Evolutionary conservation across 2,113 vertebrate genomes (phyloP), one percentile per base, ranked within the genome.

Genomic region (Phoenicopterus ruber): DNA sequence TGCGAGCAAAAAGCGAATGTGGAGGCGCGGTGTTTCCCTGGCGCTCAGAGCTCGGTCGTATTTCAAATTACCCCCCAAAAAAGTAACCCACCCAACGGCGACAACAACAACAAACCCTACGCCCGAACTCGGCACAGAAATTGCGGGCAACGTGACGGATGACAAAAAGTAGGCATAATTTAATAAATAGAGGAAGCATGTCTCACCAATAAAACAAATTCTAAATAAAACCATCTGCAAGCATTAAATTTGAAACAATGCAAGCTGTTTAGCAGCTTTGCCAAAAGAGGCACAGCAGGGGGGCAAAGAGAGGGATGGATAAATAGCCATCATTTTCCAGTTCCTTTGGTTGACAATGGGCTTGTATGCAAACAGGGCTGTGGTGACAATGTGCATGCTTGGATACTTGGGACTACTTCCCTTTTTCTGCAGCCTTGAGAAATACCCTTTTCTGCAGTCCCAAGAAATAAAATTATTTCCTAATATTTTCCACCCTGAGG

Each of bases 191-290:
- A 88, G 92, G 90, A 95, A 95, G 80, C 80, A 2, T 71, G 94
- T 93, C 94, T 94, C 91, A 87, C 83, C 77, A 91, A 69, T 93
- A 96, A 95, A 94, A 58, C 44, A 32, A 79, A 66, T 93, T 46
- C 81, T 89, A 82, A 92, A 86, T 90, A 89, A 96, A 95, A 94
- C 62, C 96, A 94, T 91, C 92, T 91, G 94, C 77, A 14, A 42
- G 62, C 46, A 17, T 65, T 79, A 90, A 28, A 67, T 72, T 28
- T 38, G 78, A 91, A 92, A 97, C 96, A 94, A 96, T 91, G 86
- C 49, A 4, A 89, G 70, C 70, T 72, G 91, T 44, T 76, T 21
- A 8, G 49, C 88, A 36, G 57, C 86, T 61, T 55, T 69, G 88
- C 88, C 94, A 89, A 78, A 77, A 86, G 95, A 74, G 96, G 93